These are phyloP conservation scores for Tetragnatha versicolor DNA, from an alignment of 1,140 invertebrate genomes.

Conservation along the genomic window DNA sequence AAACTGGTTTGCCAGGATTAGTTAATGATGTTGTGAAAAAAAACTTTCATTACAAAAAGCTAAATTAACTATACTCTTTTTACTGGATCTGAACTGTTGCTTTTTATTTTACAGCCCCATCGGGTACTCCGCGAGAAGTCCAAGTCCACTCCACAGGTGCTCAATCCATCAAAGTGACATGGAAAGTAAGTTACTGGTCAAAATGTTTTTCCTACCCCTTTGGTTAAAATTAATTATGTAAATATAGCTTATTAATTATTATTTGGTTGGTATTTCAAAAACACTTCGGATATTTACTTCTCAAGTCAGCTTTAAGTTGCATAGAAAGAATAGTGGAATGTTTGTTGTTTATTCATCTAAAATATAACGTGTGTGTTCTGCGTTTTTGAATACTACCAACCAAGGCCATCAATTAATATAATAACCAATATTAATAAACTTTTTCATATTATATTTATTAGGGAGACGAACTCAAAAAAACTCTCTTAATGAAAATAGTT, in stretches of 20 bases:
- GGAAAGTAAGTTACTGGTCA: constrained; percentile 56
- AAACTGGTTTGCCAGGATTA: neutral
- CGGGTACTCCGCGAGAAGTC: constrained; percentile 47
- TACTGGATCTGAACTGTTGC: neutral
- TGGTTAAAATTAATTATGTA: neutral
- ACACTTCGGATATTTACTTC: neutral
- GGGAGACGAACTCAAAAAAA: too few species aligned
- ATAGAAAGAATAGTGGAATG: neutral
- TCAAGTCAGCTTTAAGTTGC: neutral
- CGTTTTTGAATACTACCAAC: too few species aligned
- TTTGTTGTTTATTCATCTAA: neutral
- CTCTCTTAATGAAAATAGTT: too few species aligned
- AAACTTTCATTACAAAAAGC: neutral
- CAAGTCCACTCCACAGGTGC: constrained; percentile 56
- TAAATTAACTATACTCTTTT: neutral
- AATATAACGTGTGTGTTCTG: neutral
- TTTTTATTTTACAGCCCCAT: constrained; percentile 61
- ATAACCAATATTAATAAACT: too few species aligned
- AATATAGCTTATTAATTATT: neutral
- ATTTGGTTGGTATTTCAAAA: neutral
- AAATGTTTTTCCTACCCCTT: neutral
- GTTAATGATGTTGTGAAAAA: neutral
- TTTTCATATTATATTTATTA: too few species aligned
- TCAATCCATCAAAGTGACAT: constrained; percentile 57
- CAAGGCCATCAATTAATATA: too few species aligned